Base-by-base conservation (phyloP, 2,888 invertebrate species). In the Adelognathus sp. region DNA sequence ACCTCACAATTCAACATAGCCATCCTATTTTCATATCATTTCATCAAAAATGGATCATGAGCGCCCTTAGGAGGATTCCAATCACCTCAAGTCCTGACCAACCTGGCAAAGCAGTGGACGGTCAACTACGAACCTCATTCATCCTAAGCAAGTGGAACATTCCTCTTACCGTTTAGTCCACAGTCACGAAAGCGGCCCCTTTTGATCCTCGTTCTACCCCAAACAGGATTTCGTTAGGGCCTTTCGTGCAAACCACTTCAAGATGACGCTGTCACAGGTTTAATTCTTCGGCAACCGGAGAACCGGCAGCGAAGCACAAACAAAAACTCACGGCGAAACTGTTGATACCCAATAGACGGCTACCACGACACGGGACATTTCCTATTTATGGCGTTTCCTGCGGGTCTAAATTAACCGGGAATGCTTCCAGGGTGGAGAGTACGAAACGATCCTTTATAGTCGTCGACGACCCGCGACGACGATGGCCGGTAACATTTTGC, bases 331-430 rank as follows among this genome's bases (percentile, higher is more conserved):
- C 54, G 27, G 21, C 46, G 24, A 33, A 6, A 60, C 39, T 18
- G 54, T 74, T 50, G 11, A 27, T 41, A 58, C 46, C 60, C 61
- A 36, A 61, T 56, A 63, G 44, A n/a, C 9, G 18, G 41, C 31
- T 29, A 70, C 73, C 39, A 71, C 63, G 73, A 61, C 52, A 60
- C 72, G 73, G 69, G 82, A 79, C 83, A 81, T 88, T 87, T 87
- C 86, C 88, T 89, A 89, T 90, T 90, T 89, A 90, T 88, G 86
- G 84, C 86, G 76, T 86, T 87, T 88, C 85, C 88, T 86, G 85
- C 72, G 83, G 76, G 80, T 84, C 85, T 88, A 88, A 89, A 89
- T 89, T 89, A 89, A 88, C 87, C 86, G 86, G 74, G 88, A 88
- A 87, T 86, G 85, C 84, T 80, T 72, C 73, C 85, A 86, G 87